A percentile compares a stretch with the other conserved stretches of the same genome.
These are phyloP conservation scores for Beris morrisii DNA, from an alignment of 2,888 invertebrate genomes.

Conservation along the genomic window DNA sequence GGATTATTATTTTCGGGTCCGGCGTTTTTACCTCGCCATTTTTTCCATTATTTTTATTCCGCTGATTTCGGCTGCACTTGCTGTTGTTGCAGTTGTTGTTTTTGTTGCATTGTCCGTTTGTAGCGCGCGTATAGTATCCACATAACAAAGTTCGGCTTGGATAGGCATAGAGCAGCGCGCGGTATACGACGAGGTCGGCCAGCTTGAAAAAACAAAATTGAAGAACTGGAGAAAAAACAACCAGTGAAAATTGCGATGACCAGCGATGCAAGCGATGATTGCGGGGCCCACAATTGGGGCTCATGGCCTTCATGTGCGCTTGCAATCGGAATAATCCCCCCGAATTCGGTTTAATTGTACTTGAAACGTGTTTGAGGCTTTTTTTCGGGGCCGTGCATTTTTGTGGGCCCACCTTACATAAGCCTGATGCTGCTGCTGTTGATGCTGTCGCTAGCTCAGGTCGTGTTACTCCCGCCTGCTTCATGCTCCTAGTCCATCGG, in stretches of 20 bases:
- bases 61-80: conserved; percentile 23
- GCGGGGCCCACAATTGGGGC: conserved; percentile 23
- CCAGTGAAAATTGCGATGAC: conserved; percentile 28
- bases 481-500: too few relatives aligned
- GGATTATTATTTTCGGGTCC: conserved; percentile 29
- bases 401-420: conserved; percentile 8
- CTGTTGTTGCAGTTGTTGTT: not conserved
- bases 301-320: conserved; percentile 31
- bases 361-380: conserved; percentile 32
- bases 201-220: not conserved
- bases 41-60: conserved; percentile 15
- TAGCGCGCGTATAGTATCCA: not conserved
- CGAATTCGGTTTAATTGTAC: conserved; percentile 31
- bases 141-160: conserved; percentile 6
- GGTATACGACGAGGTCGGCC: not conserved
- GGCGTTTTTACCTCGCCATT: not conserved
- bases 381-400: conserved; percentile 23
- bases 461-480: not conserved
- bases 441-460: not conserved
- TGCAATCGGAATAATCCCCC: conserved; percentile 31
- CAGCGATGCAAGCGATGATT: conserved; percentile 31
- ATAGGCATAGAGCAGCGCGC: conserved; percentile 16
- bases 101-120: conserved; percentile 20
- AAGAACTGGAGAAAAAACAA: conserved; percentile 1
- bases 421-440: not conserved